phyloP scores from a whole-genome alignment of 2,888 invertebrate genomes.

The Acanthoscelides obtectus region DNA sequence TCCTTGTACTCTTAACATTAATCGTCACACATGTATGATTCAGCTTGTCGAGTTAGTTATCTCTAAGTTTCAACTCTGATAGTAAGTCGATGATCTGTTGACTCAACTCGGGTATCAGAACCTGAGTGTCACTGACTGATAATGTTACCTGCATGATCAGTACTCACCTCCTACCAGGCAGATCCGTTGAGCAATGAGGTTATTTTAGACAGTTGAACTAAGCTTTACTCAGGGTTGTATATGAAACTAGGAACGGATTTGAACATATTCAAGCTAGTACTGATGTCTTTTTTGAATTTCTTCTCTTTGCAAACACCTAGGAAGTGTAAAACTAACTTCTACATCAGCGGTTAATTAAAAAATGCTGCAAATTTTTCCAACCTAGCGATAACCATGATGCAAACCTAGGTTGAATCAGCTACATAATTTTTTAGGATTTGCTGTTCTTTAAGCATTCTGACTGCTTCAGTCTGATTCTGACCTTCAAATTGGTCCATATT shows the following conservation, averaged over 20 bases:
- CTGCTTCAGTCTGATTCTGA: constrained; percentile 14
- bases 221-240: constrained; percentile 48
- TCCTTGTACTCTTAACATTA: constrained; percentile 16
- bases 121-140: constrained; percentile 24
- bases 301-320: constrained; percentile 51
- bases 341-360: constrained; percentile 58
- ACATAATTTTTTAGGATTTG: constrained; percentile 41
- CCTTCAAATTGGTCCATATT: constrained; percentile 33
- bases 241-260: constrained; percentile 48
- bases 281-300: constrained; percentile 52
- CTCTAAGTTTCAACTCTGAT: constrained; percentile 40
- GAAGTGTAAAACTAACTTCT: constrained; percentile 55
- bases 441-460: constrained; percentile 34
- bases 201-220: constrained; percentile 49
- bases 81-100: constrained; percentile 44
- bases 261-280: constrained; percentile 53
- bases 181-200: constrained; percentile 46
- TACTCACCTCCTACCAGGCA: constrained; percentile 28
- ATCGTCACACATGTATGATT: constrained; percentile 20
- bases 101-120: constrained; percentile 37
- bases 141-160: constrained; percentile 21
- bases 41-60: constrained; percentile 39
- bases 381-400: constrained; percentile 53
- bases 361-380: constrained; percentile 64
- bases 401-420: constrained; percentile 46